These are phyloP conservation scores for Phataginus tetradactyla DNA, from an alignment of 2,797 vertebrate genomes.

Conservation along the genomic window DNA sequence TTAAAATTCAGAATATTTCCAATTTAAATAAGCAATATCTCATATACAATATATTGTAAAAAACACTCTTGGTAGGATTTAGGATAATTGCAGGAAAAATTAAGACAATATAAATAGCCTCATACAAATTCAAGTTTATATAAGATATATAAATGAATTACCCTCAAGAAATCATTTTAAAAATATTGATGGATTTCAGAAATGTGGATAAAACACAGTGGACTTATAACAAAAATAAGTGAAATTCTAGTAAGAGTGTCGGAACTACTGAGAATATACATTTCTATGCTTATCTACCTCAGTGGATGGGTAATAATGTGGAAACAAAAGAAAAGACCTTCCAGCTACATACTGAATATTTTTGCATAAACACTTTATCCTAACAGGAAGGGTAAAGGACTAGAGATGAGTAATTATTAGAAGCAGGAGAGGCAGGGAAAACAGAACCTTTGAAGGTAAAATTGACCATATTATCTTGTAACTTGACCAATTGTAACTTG, in stretches of 20 bases:
- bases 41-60: not conserved
- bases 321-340: not conserved
- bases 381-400: not conserved
- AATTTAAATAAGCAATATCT: not conserved
- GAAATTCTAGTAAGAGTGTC: not conserved
- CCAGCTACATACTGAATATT: not conserved
- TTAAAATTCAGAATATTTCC: constrained; percentile 25
- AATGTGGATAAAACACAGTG: not conserved
- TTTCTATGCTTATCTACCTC: not conserved
- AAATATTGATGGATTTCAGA: not conserved
- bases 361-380: not conserved
- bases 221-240: not conserved
- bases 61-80: not conserved
- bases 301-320: not conserved
- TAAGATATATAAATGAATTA: not conserved
- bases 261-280: not conserved
- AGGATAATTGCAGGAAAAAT: not conserved
- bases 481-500: not conserved
- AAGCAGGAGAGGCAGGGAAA: not conserved
- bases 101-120: not conserved
- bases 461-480: not conserved
- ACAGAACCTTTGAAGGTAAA: not conserved
- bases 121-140: not conserved
- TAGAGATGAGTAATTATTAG: not conserved
- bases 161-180: not conserved